Conservation (phyloP, 1,140 invertebrate genomes). For the Drosophila azteca region DNA sequence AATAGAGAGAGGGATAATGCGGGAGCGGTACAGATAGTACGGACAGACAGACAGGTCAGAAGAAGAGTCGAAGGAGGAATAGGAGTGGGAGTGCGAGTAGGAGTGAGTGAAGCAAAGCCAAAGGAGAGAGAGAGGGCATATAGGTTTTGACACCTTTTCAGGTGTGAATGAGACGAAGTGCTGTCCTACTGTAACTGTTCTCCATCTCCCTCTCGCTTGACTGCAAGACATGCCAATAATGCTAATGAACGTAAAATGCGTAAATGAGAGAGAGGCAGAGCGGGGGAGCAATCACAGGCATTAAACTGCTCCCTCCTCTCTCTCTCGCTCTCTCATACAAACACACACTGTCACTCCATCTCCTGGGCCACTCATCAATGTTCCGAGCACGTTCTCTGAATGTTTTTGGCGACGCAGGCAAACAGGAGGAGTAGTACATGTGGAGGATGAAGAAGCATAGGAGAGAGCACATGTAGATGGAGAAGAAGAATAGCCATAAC, state of each 20-base stretch:
- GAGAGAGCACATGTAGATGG: conserved; percentile 2
- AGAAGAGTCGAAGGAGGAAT: not conserved
- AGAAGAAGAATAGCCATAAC: conserved; percentile 37
- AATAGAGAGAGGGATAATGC: not conserved
- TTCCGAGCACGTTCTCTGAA: conserved; percentile 74
- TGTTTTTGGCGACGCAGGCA: conserved; percentile 54
- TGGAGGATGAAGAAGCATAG: conserved; percentile 19
- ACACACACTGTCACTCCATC: not conserved
- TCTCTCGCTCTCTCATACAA: conserved; percentile 3
- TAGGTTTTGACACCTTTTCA: conserved; percentile 26
- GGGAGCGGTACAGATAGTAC: not conserved
- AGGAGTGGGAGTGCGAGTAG: not conserved
- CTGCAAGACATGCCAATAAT: conserved; percentile 58
- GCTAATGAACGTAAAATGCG: conserved; percentile 71
- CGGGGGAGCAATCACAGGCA: conserved; percentile 53
- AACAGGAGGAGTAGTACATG: conserved; percentile 13
- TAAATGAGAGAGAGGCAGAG: conserved; percentile 55
- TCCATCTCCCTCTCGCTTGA: not conserved
- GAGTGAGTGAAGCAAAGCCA: conserved; percentile 3
- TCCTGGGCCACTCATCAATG: conserved; percentile 57
- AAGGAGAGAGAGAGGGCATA: conserved; percentile 17
- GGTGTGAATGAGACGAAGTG: conserved; percentile 13
- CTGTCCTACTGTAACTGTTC: no score
- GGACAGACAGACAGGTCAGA: not conserved
- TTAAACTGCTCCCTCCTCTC: conserved; percentile 46